Evolutionary conservation across 2,797 vertebrate genomes (phyloP).

Genomic region (Sebastes diploproa): DNA sequence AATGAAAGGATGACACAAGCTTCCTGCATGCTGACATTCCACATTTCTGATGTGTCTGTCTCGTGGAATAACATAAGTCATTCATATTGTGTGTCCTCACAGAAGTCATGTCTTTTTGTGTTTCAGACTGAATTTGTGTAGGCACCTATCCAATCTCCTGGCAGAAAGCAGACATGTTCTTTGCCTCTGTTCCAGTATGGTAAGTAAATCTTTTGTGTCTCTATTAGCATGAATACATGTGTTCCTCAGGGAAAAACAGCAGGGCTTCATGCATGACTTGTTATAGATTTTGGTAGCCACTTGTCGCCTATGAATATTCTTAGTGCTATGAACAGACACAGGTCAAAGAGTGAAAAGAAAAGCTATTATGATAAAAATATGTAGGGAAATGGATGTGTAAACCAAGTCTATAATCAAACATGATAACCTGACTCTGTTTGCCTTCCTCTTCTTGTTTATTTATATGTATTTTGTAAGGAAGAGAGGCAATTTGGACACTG

Average conservation of each 20-base stretch:
- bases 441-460: constrained; percentile 8
- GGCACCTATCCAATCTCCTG: constrained; percentile 35
- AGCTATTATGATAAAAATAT: background rate
- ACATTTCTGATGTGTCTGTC: constrained; percentile 29
- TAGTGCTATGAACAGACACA: constrained; percentile 11
- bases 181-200: constrained; percentile 55
- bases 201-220: constrained; percentile 66
- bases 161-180: constrained; percentile 53
- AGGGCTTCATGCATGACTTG: constrained; percentile 44
- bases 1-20: constrained; percentile 31
- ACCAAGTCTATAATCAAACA: background rate
- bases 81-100: constrained; percentile 24
- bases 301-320: constrained; percentile 37
- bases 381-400: background rate
- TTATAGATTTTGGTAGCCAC: constrained; percentile 43
- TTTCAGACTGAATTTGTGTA: constrained; percentile 64
- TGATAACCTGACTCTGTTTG: background rate
- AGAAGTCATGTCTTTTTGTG: constrained; percentile 32
- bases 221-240: constrained; percentile 43
- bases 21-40: constrained; percentile 22
- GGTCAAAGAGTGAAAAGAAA: constrained; percentile 12
- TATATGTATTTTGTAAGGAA: background rate
- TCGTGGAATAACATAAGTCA: constrained; percentile 26
- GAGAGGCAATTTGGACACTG: constrained; percentile 20
- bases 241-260: constrained; percentile 34